Evolutionary conservation across 2,797 vertebrate genomes (phyloP), one percentile per base, ranked within the genome.

Genomic region (Philypnodon macrostomus): DNA sequence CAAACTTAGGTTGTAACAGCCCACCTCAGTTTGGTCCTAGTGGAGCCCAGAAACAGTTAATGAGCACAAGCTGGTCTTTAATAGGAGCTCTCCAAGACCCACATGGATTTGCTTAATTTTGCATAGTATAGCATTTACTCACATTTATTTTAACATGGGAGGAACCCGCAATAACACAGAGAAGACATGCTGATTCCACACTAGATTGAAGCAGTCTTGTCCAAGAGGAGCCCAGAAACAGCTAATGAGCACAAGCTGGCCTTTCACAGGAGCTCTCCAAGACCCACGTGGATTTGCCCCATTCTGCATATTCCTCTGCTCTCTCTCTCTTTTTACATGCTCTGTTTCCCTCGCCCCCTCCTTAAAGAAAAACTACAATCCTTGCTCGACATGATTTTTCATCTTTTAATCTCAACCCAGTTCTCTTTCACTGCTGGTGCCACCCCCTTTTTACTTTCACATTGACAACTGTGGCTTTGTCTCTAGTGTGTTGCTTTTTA

Each of bases 171-270:
- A n/a, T n/a, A n/a, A n/a, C n/a, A n/a, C n/a, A n/a, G n/a, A n/a
- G n/a, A n/a, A n/a, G n/a, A n/a, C n/a, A n/a, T n/a, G n/a, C n/a
- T n/a, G n/a, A n/a, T n/a, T n/a, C n/a, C n/a, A n/a, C n/a, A n/a
- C n/a, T n/a, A n/a, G n/a, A n/a, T n/a, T n/a, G n/a, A n/a, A n/a
- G n/a, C n/a, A n/a, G n/a, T n/a, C n/a, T n/a, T n/a, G n/a, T n/a
- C n/a, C n/a, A n/a, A n/a, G n/a, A n/a, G n/a, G n/a, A n/a, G n/a
- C 73, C 67, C 53, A 62, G 59, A 80, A 65, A 69, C 70, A 59
- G 67, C 81, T 88, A 89, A 89, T 90, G 86, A 88, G 78, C 79
- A 78, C 63, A 56, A 38, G 37, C 53, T 79, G 57, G 61, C 55
- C 61, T 76, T 61, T 63, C n/a, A n/a, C 38, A 77, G 65, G 67